phyloP scores from a whole-genome alignment of 2,113 vertebrate species.

The Gobio gobio region DNA sequence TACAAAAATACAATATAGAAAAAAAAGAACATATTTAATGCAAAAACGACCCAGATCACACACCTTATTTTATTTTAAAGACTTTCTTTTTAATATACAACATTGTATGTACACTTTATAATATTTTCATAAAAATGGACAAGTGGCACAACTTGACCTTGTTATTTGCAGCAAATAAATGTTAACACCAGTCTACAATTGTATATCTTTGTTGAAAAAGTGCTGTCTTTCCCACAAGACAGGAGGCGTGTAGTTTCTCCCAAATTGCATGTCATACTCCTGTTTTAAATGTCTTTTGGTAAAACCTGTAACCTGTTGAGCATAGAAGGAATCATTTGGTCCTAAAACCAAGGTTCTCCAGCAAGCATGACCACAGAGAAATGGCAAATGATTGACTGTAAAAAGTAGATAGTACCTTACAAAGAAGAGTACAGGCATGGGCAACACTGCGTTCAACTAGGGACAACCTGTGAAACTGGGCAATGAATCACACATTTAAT shows the following conservation, averaged over 20 bases:
- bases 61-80: slow-evolving; percentile 79
- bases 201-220: slow-evolving; percentile 71
- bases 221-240: slow-evolving; percentile 68
- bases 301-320: slow-evolving; percentile 48
- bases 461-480: neutral
- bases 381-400: slow-evolving; percentile 3
- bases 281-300: slow-evolving; percentile 32
- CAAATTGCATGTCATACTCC: slow-evolving; percentile 8
- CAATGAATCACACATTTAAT: neutral
- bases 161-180: slow-evolving; percentile 69
- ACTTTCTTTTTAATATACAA: slow-evolving; percentile 81
- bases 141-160: slow-evolving; percentile 76
- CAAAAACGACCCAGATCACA: slow-evolving; percentile 67
- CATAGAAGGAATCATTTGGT: slow-evolving; percentile 56
- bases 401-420: slow-evolving; percentile 2
- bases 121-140: slow-evolving; percentile 82
- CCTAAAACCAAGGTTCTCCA: slow-evolving; percentile 42
- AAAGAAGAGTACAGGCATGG: neutral
- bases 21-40: neutral
- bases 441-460: neutral
- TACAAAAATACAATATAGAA: slow-evolving; percentile 35
- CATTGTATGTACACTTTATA: slow-evolving; percentile 81
- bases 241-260: slow-evolving; percentile 61
- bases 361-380: slow-evolving; percentile 5
- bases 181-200: slow-evolving; percentile 62